Evolutionary conservation across 2,888 invertebrate species (phyloP), one percentile per base, ranked within the genome.

Genomic region (Drosophila ezoana): DNA sequence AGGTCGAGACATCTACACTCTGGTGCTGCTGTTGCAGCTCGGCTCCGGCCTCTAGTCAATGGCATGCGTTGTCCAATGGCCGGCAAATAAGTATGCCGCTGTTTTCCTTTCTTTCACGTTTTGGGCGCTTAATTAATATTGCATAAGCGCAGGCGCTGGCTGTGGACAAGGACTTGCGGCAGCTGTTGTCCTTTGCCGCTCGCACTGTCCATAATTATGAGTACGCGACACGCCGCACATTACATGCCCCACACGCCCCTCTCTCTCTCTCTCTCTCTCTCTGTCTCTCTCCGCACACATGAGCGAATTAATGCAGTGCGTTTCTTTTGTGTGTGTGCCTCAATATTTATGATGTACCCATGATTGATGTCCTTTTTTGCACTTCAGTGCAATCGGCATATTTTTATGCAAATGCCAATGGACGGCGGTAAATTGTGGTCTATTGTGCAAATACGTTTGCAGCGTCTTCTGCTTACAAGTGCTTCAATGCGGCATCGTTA

Each of bases 81-180:
- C 43, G 41, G 35, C 48, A 67, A 51, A 40, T 63, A 63, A 63
- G 51, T 63, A 14, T 35, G 47, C 16, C 6, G 52, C 40, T 37
- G 59, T 20, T 28, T 40, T 56, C 16, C 48, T 52, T 70, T 53
- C 41, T 56, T 73, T 65, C 45, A 33, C 23, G 47, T 51, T 76
- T 67, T 49, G 51, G 72, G 40, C 69, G 69, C 85, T 87, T 83
- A 87, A 83, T 83, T 87, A 83, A 84, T 83, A 84, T 84, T 84
- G 82, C 76, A 77, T 77, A 70, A 79, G 85, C 79, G 82, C 85
- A 84, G 69, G 76, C 81, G 81, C 79, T 63, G 52, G 45, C 37
- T 3, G 38, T 38, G 32, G 23, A 20, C 52, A 38, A 44, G 59
- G 53, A 65, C 49, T 56, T 40, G 58, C 56, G 37, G 43, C 70